phyloP scores from a whole-genome alignment of 2,113 vertebrate genomes.

The Perca schrenkii region DNA sequence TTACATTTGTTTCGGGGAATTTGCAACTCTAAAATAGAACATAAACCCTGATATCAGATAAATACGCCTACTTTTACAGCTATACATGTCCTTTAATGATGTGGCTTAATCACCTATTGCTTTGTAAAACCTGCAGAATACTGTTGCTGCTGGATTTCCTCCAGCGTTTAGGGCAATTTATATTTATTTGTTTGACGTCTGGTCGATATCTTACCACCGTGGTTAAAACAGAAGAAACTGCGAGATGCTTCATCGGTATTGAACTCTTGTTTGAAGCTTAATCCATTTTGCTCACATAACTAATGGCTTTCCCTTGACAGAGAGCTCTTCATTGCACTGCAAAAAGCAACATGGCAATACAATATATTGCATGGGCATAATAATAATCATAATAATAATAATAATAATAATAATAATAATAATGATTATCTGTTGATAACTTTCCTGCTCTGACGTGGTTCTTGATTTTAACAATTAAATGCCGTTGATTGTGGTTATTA shows the following conservation, averaged over 20 bases:
- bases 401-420: slow-evolving; percentile 7
- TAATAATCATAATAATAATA: slow-evolving; percentile 9
- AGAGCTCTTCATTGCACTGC: slow-evolving; percentile 56
- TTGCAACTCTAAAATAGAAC: background rate
- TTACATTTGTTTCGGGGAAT: too few relatives aligned
- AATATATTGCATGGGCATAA: background rate
- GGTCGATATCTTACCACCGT: slow-evolving; percentile 63
- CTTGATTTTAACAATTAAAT: slow-evolving; percentile 34
- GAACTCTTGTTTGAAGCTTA: slow-evolving; percentile 63
- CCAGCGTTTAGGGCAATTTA: slow-evolving; percentile 56
- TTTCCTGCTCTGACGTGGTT: background rate
- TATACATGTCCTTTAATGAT: slow-evolving; percentile 21
- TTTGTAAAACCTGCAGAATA: background rate
- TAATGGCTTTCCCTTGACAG: slow-evolving; percentile 59
- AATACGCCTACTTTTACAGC: slow-evolving; percentile 11
- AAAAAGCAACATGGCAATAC: slow-evolving; percentile 15
- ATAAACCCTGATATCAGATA: background rate
- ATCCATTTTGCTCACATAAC: slow-evolving; percentile 68
- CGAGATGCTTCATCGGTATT: slow-evolving; percentile 49
- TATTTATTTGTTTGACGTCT: slow-evolving; percentile 60
- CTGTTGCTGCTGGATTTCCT: slow-evolving; percentile 41
- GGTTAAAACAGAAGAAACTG: slow-evolving; percentile 55
- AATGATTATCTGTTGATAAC: slow-evolving; percentile 18
- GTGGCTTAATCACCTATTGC: slow-evolving; percentile 32
- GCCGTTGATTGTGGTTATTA: slow-evolving; percentile 11